A percentile compares a stretch with the other conserved stretches of the same genome.
phyloP scores from a whole-genome alignment of 2,113 vertebrate genomes.

The Cryptomyrus ogoouensis region DNA sequence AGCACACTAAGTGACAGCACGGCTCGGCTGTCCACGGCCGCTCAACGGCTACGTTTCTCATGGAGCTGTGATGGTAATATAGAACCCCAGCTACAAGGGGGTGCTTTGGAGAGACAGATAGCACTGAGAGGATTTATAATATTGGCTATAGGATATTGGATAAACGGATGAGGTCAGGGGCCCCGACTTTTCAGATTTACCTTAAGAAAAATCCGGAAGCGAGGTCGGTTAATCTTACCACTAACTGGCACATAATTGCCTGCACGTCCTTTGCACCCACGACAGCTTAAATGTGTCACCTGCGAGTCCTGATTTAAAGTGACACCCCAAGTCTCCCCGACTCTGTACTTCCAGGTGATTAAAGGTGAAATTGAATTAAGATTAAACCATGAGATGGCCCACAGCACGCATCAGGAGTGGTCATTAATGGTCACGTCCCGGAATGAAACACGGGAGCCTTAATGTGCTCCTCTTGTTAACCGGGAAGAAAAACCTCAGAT shows the following conservation, averaged over 20 bases:
- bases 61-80: neutral
- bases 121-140: neutral
- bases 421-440: constrained; percentile 27
- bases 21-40: neutral
- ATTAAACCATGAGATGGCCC: constrained; percentile 22
- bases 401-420: constrained; percentile 21
- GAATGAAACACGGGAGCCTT: neutral
- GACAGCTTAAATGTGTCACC: constrained; percentile 34
- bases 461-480: constrained; percentile 20
- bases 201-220: constrained; percentile 31
- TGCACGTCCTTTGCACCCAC: constrained; percentile 28
- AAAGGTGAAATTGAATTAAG: constrained; percentile 27
- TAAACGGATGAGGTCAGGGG: constrained; percentile 41
- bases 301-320: constrained; percentile 36
- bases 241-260: constrained; percentile 38
- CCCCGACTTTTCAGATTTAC: constrained; percentile 44
- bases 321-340: constrained; percentile 31
- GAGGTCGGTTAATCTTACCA: constrained; percentile 29
- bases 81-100: neutral
- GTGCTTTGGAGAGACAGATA: neutral
- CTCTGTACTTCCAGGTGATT: constrained; percentile 30
- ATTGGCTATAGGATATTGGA: constrained; percentile 29
- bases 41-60: neutral
- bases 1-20: neutral
- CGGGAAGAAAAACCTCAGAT: too few species aligned